Conservation (phyloP, 2,113 vertebrate genomes). For the Sorex fumeus region DNA sequence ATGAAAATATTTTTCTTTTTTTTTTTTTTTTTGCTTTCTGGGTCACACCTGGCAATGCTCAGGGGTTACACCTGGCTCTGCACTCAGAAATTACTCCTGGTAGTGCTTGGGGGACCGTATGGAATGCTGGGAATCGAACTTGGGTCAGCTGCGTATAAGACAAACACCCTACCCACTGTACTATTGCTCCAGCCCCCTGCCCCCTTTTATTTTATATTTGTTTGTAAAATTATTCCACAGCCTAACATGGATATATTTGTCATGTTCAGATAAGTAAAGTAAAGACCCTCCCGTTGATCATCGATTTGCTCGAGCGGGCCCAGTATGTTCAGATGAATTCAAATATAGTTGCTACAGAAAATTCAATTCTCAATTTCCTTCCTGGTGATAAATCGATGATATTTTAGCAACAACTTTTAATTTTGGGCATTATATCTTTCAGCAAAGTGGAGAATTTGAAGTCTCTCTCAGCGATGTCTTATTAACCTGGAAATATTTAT, state of each 20-base stretch:
- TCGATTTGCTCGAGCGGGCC: too few species aligned
- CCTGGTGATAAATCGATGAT: not conserved
- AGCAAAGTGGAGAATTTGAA: constrained; percentile 93
- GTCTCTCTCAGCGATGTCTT: constrained; percentile 94
- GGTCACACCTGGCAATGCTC: too few species aligned
- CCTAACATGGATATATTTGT: constrained; percentile 26
- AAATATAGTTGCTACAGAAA: not conserved
- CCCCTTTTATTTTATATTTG: too few species aligned
- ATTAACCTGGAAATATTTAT: constrained; percentile 94
- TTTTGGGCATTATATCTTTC: constrained; percentile 65
- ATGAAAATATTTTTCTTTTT: constrained; percentile 15
- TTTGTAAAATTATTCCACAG: constrained; percentile 42
- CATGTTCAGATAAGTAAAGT: not conserved
- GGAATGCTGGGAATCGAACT: too few species aligned
- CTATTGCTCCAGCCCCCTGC: too few species aligned
- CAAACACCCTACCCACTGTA: too few species aligned
- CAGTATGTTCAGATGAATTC: not conserved
- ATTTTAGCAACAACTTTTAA: constrained; percentile 17
- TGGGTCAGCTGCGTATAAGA: too few species aligned
- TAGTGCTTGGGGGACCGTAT: too few species aligned
- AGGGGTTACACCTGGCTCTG: too few species aligned
- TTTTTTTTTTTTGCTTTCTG: too few species aligned
- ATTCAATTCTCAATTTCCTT: constrained; percentile 33
- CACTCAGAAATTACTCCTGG: too few species aligned
- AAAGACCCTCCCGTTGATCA: too few species aligned